Evolutionary conservation across 2,113 vertebrate species (phyloP).

Genomic region (Aythya baeri): DNA sequence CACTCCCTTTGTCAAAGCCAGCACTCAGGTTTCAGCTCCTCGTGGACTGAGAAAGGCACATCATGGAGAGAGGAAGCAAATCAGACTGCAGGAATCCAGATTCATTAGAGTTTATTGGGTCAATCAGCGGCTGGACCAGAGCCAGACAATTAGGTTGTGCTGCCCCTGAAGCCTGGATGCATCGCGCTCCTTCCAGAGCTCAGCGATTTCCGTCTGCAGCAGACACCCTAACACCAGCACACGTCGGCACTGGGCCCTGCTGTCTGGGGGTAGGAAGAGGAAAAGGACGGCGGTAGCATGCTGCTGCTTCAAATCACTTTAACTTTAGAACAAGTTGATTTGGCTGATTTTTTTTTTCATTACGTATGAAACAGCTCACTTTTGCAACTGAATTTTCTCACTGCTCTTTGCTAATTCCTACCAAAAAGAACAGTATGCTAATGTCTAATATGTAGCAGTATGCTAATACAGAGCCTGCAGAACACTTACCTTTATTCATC

Average conservation of each 20-base stretch:
- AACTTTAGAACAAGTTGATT: background rate
- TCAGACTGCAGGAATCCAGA: conserved; percentile 70
- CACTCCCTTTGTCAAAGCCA: conserved; percentile 61
- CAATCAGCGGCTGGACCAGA: conserved; percentile 56
- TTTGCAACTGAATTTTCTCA: background rate
- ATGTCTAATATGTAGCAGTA: no score
- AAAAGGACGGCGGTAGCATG: background rate
- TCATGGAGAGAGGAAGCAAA: conserved; percentile 67
- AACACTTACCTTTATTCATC: background rate
- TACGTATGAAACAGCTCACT: background rate
- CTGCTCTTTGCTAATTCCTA: background rate
- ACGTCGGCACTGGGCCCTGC: background rate
- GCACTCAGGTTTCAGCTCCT: conserved; percentile 67
- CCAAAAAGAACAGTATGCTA: background rate
- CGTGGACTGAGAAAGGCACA: conserved; percentile 6
- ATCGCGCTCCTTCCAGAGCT: background rate
- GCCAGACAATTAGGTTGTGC: conserved; percentile 46
- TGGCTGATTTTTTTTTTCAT: background rate
- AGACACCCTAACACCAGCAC: background rate
- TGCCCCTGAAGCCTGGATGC: background rate
- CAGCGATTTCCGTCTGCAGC: background rate
- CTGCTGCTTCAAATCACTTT: background rate
- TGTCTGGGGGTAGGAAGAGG: background rate
- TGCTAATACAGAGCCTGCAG: background rate
- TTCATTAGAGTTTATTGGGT: conserved; percentile 74